Evolutionary conservation across 2,888 invertebrate genomes (phyloP), one percentile per base, ranked within the genome.

Genomic region (Lithophane leautieri): DNA sequence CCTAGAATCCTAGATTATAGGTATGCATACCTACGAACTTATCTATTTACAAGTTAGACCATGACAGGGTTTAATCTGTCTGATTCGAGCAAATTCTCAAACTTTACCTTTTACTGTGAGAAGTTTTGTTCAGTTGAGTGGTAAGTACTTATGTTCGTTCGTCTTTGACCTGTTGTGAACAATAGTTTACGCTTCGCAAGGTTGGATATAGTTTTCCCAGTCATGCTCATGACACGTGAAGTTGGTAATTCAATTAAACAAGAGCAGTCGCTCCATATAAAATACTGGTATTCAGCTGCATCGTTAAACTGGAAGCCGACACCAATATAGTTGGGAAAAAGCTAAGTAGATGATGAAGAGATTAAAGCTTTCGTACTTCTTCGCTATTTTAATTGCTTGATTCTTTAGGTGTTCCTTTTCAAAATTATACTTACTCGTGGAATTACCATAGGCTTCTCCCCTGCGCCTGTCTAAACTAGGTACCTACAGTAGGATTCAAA

Each of bases 81-180:
- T 52, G 78, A 77, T 63, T 44, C 56, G 34, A 34, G 34, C 25
- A 50, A 70, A 78, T 70, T 71, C 63, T 16, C 42, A 78, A 71
- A 77, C 42, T 58, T 78, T 42, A 52, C 25, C 56, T 70, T 70
- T 70, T 44, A 50, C 12, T 25, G 34, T 65, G 28, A 14, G 44
- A 72, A 78, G 58, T 78, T 78, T 60, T 28, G 65, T 58, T 44
- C 14, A 52, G 71, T 71, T n/a, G 22, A n/a, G 44, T 42, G n/a
- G 25, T n/a, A 34, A 34, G 34, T 34, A 34, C 34, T 34, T 34
- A 28, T 42, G n/a, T 42, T 25, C 16, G 19, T n/a, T 28, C 19
- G 56, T 50, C 63, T 78, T 63, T 70, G 22, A 70, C 16, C 77
- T 78, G 79, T 78, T 52, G 19, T 47, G 44, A 78, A 78, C 79